phyloP scores from a whole-genome alignment of 2,888 invertebrate genomes.

The Parnassius apollo region DNA sequence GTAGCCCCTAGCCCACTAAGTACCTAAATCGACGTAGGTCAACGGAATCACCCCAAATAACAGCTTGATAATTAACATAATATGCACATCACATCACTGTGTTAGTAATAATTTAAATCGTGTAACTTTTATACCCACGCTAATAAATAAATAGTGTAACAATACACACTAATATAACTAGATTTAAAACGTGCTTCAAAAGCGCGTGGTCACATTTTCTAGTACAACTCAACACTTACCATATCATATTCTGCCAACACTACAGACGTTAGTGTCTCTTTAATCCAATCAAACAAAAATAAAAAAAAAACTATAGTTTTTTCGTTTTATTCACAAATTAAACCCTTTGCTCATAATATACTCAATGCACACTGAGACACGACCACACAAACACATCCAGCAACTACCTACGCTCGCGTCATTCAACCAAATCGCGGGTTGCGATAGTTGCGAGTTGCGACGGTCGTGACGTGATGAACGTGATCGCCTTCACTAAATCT shows the following conservation, averaged over 20 bases:
- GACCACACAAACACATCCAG: constrained; percentile 18
- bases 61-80: too few relatives aligned
- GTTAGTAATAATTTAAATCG: neutral
- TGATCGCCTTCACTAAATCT: too few relatives aligned
- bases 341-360: constrained; percentile 34
- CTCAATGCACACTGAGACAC: constrained; percentile 42
- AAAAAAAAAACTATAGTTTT: constrained; percentile 26
- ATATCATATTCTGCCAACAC: constrained; percentile 41
- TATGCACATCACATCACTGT: neutral
- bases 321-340: constrained; percentile 40
- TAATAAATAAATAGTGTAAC: neutral
- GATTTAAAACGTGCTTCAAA: constrained; percentile 44
- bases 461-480: too few relatives aligned
- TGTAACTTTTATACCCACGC: neutral
- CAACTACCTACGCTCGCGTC: constrained; percentile 39
- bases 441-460: too few relatives aligned
- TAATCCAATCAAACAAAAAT: constrained; percentile 17
- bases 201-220: constrained; percentile 49
- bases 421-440: constrained; percentile 39
- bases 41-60: too few relatives aligned
- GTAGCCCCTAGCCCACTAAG: too few relatives aligned
- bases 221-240: constrained; percentile 45
- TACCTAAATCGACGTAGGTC: too few relatives aligned
- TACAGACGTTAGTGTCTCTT: constrained; percentile 16
- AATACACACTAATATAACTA: neutral